Evolutionary conservation across 2,113 vertebrate genomes (phyloP).

Genomic region (Cebidichthys violaceus): DNA sequence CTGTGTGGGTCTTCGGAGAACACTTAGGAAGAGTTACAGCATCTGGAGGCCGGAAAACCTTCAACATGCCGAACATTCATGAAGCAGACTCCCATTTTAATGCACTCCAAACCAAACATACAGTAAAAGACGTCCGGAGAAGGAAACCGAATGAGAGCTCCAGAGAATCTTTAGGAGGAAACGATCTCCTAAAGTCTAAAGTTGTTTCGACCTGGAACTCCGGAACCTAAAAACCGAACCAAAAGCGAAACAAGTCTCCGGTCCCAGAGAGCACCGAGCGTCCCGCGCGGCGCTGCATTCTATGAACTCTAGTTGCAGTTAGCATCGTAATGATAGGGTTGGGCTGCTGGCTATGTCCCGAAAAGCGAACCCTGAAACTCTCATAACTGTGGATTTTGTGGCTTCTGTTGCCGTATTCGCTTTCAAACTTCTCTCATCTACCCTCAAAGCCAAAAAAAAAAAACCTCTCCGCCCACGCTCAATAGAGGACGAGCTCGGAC

Average conservation of each 20-base stretch:
- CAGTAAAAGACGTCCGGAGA: neutral
- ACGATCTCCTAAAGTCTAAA: neutral
- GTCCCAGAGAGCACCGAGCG: constrained; percentile 10
- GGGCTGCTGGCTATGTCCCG: constrained; percentile 9
- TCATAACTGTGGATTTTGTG: constrained; percentile 47
- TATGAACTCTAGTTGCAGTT: constrained; percentile 41
- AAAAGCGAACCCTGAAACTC: constrained; percentile 24
- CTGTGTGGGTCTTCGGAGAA: constrained; percentile 21
- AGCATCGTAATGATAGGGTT: constrained; percentile 42
- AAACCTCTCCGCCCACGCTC: neutral
- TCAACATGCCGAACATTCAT: constrained; percentile 19
- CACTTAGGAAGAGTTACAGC: constrained; percentile 16
- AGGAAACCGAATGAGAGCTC: neutral
- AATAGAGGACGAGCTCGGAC: neutral
- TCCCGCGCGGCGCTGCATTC: neutral
- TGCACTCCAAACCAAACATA: constrained; percentile 37
- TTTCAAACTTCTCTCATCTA: constrained; percentile 35
- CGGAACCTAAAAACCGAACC: constrained; percentile 8
- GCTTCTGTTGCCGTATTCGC: constrained; percentile 46
- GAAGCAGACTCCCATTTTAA: constrained; percentile 16
- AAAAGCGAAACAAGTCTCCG: neutral
- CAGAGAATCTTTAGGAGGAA: neutral
- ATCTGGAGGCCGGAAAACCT: constrained; percentile 19
- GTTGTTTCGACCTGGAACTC: constrained; percentile 25
- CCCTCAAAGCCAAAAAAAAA: neutral